Base-by-base conservation (phyloP, 2,113 vertebrate genomes). In the Odocoileus hemionus region DNA sequence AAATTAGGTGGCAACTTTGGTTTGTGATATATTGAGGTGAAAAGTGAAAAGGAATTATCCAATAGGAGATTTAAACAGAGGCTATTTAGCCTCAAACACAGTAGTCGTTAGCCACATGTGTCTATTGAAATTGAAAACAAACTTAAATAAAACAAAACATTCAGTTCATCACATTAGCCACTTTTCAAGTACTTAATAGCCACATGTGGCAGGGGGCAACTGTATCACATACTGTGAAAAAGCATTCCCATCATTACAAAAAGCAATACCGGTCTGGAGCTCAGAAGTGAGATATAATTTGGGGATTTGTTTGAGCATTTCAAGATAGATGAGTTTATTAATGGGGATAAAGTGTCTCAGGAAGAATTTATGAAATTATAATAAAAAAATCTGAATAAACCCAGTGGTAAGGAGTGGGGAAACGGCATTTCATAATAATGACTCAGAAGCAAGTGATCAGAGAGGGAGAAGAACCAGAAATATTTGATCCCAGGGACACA, bases 331-430 rank as follows among this genome's bases (percentile, higher is more conserved):
- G 7, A 91, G 26, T 45, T 96, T 30, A 58, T 47, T 79, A 76
- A 60, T 55, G n/a, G 50, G 3, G 17, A 55, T 76, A 43, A 89
- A 88, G 26, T 1, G 10, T 52, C 8, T 39, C 36, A 23, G 36
- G 11, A 89, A 97, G 43, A 91, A 89, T 89, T 90, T 93, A 19
- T 84, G 15, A 92, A 95, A 70, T 28, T 76, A 84, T 28, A 58
- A 83, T 33, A 30, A 91, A 82, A 91, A 91, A 89, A 55, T 60
- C 43, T 70, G 50, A 96, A 55, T 91, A 89, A 82, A 2, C 4
- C 7, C 10, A 26, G 19, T 0, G 17, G 25, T 86, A 54, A 94
- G 26, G 10, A 93, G 88, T 92, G 76, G 26, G 67, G n/a, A 70
- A 95, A 83, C 6, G 80, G 2, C 23, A 88, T 58, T 60, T 70